Conservation (phyloP, 1,140 invertebrate genomes). For the Ectropis grisescens region DNA sequence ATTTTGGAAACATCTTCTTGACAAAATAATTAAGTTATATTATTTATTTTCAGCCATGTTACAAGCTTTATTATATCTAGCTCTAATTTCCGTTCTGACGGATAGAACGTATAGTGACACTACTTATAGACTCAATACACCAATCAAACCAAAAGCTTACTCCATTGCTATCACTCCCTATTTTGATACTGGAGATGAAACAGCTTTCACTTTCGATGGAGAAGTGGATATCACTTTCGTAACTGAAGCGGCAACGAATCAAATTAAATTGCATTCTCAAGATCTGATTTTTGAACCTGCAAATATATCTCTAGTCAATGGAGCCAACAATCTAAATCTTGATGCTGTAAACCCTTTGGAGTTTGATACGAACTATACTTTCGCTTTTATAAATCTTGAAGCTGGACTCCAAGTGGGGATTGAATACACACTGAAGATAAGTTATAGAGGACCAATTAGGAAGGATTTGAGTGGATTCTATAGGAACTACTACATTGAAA, state of each 20-base stretch:
- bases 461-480: slow-evolving; percentile 84
- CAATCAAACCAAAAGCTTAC: slow-evolving; percentile 76
- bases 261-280: slow-evolving; percentile 76
- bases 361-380: slow-evolving; percentile 41
- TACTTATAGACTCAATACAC: slow-evolving; percentile 72
- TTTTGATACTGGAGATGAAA: slow-evolving; percentile 64
- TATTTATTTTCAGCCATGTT: slow-evolving; percentile 30
- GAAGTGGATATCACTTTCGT: slow-evolving; percentile 69
- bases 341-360: slow-evolving; percentile 21
- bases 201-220: slow-evolving; percentile 74
- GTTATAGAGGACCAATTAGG: slow-evolving; percentile 69
- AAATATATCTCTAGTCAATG: slow-evolving; percentile 35
- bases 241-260: slow-evolving; percentile 25
- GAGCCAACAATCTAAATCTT: slow-evolving; percentile 22
- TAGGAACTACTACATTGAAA: slow-evolving; percentile 77
- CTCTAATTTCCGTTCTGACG: slow-evolving; percentile 13
- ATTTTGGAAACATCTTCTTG: too few species aligned
- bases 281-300: slow-evolving; percentile 66
- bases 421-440: slow-evolving; percentile 59
- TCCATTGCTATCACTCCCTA: slow-evolving; percentile 73
- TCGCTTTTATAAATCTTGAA: slow-evolving; percentile 45
- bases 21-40: too few species aligned
- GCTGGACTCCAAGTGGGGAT: slow-evolving; percentile 24
- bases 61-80: slow-evolving; percentile 13
- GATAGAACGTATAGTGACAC: slow-evolving; percentile 20